phyloP scores from a whole-genome alignment of 2,113 vertebrate genomes.

The Phrynosoma platyrhinos region DNA sequence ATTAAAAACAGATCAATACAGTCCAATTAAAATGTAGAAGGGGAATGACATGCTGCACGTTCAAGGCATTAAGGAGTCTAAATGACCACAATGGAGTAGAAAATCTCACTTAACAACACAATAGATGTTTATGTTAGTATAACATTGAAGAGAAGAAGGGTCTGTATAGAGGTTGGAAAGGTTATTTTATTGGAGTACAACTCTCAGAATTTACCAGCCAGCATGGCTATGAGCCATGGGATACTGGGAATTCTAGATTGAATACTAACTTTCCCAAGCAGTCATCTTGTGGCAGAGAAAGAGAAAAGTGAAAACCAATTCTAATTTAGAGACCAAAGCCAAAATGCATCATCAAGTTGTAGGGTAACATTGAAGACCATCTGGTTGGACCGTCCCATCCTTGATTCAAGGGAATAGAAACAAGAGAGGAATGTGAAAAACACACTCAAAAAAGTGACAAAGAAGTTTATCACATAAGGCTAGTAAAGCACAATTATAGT shows the following conservation, averaged over 20 bases:
- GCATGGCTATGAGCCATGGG: not conserved
- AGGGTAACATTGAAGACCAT: not conserved
- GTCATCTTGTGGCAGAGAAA: rapidly evolving
- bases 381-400: not conserved
- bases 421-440: not conserved
- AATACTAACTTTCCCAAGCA: not conserved
- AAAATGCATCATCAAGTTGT: not conserved
- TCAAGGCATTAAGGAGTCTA: not conserved
- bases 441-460: not conserved
- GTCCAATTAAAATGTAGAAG: not conserved
- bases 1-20: not conserved
- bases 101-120: not conserved
- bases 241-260: not conserved
- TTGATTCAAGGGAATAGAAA: not conserved
- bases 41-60: not conserved
- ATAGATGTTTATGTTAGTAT: not conserved
- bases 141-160: not conserved
- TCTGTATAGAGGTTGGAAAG: no score
- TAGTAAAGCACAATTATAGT: no score
- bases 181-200: not conserved
- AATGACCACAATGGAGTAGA: not conserved
- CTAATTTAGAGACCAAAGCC: not conserved
- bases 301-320: not conserved
- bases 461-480: not conserved
- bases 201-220: not conserved